Evolutionary conservation across 2,113 vertebrate species (phyloP).

Genomic region (Eidolon helvum): DNA sequence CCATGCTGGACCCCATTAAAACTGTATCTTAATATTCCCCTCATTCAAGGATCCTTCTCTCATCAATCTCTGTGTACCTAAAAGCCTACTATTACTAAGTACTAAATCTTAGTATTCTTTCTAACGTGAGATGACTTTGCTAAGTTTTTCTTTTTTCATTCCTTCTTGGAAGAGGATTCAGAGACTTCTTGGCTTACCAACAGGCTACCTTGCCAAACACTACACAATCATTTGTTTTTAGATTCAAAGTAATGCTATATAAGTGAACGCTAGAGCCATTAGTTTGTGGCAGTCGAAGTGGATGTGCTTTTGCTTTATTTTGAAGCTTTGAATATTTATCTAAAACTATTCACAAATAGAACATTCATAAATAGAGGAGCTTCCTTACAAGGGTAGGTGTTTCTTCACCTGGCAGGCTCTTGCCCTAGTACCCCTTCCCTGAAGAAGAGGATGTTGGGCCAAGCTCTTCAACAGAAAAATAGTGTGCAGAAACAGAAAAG

Average conservation of each 20-base stretch:
- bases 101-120: not conserved
- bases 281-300: not conserved
- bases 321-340: not conserved
- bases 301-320: not conserved
- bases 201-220: not conserved
- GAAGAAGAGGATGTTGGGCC: not conserved
- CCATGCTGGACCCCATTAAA: not conserved
- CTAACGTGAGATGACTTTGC: not conserved
- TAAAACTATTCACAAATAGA: not conserved
- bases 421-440: not conserved
- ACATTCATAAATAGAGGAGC: not conserved
- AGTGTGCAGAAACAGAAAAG: not conserved
- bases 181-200: not conserved
- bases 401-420: not conserved
- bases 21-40: not conserved
- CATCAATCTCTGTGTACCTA: not conserved
- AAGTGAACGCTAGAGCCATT: not conserved
- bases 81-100: not conserved
- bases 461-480: not conserved
- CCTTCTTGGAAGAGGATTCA: not conserved
- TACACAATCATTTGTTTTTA: not conserved
- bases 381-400: not conserved
- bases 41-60: not conserved
- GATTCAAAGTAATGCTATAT: not conserved
- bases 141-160: not conserved